phyloP scores from a whole-genome alignment of 2,113 vertebrate species.

The Ptilorrhoa leucosticta region DNA sequence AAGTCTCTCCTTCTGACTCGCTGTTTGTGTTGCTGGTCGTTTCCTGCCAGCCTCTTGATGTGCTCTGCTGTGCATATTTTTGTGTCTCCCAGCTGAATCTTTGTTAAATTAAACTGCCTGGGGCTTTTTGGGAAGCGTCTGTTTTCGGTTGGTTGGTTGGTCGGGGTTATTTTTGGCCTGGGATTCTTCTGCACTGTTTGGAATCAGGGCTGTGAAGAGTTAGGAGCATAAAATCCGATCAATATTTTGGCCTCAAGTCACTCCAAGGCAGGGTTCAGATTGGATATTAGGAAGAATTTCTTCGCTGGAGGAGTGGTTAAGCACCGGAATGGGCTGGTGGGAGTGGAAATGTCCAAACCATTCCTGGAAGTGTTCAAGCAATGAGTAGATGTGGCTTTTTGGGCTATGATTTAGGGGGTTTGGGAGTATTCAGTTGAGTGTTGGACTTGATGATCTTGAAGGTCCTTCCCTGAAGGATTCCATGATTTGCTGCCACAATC shows the following conservation, averaged over 20 bases:
- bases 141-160: not conserved
- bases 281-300: not conserved
- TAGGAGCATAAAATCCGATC: not conserved
- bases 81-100: not conserved
- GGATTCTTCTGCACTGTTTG: not conserved
- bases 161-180: not conserved
- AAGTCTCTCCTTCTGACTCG: not conserved
- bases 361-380: not conserved
- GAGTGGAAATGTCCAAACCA: not conserved
- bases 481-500: not conserved
- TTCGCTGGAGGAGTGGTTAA: not conserved
- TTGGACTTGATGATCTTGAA: not conserved
- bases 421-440: not conserved
- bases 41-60: not conserved
- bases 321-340: not conserved
- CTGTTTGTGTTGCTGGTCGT: not conserved
- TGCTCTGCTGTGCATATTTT: not conserved
- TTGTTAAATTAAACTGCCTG: not conserved
- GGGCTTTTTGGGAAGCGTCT: not conserved
- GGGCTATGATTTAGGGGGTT: not conserved
- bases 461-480: not conserved
- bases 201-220: not conserved
- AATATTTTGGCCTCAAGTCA: not conserved
- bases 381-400: not conserved
- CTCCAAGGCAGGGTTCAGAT: fast-evolving